A percentile compares a stretch with the other conserved stretches of the same genome.
phyloP scores from a whole-genome alignment of 2,113 vertebrate genomes.

The Gymnogyps californianus region DNA sequence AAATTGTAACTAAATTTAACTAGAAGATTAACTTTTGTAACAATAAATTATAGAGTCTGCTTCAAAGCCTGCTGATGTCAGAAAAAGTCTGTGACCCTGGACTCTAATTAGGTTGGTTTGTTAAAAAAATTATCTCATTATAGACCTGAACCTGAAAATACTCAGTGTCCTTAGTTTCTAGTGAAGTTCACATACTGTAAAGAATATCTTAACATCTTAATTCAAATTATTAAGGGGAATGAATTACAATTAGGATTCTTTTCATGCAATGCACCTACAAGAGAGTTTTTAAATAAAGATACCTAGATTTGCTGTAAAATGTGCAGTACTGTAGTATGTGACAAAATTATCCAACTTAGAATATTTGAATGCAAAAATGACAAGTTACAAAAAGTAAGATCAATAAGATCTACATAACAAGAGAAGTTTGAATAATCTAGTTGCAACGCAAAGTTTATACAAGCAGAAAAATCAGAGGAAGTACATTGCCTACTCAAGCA shows the following conservation, averaged over 20 bases:
- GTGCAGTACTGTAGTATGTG: neutral
- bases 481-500: neutral
- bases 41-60: neutral
- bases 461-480: neutral
- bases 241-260: neutral
- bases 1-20: neutral
- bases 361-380: neutral
- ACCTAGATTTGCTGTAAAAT: neutral
- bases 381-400: neutral
- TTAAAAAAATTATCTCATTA: neutral
- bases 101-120: neutral
- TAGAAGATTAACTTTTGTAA: neutral
- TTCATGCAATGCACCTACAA: neutral
- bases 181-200: neutral
- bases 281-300: neutral
- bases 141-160: neutral
- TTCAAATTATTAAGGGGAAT: neutral
- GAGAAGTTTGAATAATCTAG: neutral
- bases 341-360: neutral
- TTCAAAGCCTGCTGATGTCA: neutral
- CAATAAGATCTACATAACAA: neutral
- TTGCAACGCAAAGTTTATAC: neutral
- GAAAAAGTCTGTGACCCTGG: neutral
- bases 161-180: neutral
- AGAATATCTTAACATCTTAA: neutral